Evolutionary conservation across 2,797 vertebrate species (phyloP), one percentile per base, ranked within the genome.

Genomic region (Merluccius polli): DNA sequence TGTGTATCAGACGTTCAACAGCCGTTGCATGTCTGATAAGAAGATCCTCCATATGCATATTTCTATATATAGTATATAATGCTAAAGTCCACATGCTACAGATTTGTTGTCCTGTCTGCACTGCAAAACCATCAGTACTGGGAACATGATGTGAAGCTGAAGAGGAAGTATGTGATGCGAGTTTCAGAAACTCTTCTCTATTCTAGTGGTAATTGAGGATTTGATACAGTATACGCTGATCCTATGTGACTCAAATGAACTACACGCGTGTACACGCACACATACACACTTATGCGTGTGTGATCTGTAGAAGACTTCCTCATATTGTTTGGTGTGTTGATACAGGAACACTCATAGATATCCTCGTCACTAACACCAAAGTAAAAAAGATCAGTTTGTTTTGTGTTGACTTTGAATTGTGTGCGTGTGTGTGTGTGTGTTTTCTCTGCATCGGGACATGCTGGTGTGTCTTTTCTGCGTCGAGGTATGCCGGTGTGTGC

Each of bases 331-430:
- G 68, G 33, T 67, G 80, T 83, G 83, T 81, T 89, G 86, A 87
- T 88, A 48, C 83, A 90, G 91, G 89, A 90, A 85, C 81, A 84
- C 72, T 70, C 81, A 90, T 88, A 84, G 84, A 89, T 87, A 78
- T 78, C 36, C 78, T 72, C 12, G 4, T 63, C n/a, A 75, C 75
- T 77, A 29, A 41, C 24, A 8, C 69, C 78, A 38, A 70, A 75
- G 80, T 31, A 48, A 33, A 81, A 71, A 16, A 30, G 29, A 21
- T 59, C 29, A 70, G 67, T 79, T 71, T 77, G 29, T 77, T 83
- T 80, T 8, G 12, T 10, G 63, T 70, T 71, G 7, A 59, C 21
- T 59, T 68, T n/a, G n/a, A n/a, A n/a, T n/a, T n/a, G 6, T 16
- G 4, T 59, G 48, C 1, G 48, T n/a, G 21, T 27, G 35, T 35